These are phyloP conservation scores for Agelas oroides DNA, from an alignment of 37 sponge, comb jelly and placozoan genomes.

Conservation along the genomic window DNA sequence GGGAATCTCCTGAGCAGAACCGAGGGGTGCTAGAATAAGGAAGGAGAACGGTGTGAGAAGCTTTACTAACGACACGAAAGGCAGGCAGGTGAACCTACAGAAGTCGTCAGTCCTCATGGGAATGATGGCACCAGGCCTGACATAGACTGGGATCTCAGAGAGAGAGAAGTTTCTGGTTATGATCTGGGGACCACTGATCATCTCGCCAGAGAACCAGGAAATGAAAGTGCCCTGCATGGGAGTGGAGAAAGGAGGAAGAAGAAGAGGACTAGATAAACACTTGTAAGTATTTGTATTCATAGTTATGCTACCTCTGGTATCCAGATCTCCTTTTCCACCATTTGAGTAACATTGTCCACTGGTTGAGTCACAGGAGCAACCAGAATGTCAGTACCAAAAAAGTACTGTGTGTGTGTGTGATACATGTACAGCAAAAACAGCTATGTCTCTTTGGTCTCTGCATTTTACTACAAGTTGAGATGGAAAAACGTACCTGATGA, in stretches of 20 bases:
- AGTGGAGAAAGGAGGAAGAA: background rate
- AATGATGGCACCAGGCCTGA: constrained; percentile 54
- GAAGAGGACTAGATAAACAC: too few relatives aligned
- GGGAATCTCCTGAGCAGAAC: constrained; percentile 68
- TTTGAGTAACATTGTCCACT: constrained; percentile 33
- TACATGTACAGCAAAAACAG: background rate
- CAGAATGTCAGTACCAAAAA: constrained; percentile 58
- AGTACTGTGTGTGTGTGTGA: constrained; percentile 30
- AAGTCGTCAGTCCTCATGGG: constrained; percentile 64
- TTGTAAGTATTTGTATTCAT: too few relatives aligned
- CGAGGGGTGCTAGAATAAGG: constrained; percentile 41
- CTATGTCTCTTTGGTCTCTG: background rate
- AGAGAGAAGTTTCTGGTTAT: constrained; percentile 39
- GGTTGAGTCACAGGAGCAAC: constrained; percentile 56
- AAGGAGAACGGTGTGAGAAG: too few relatives aligned
- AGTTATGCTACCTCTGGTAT: constrained; percentile 70
- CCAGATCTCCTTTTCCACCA: constrained; percentile 53
- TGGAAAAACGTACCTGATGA: constrained; percentile 1
- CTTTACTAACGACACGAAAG: too few relatives aligned
- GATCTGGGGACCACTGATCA: constrained; percentile 17
- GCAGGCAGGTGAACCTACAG: constrained; percentile 1
- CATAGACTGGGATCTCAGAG: constrained; percentile 74
- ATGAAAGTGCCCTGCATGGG: constrained; percentile 40
- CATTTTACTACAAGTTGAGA: background rate
- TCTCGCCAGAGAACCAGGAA: constrained; percentile 59